A percentile compares a stretch with the other conserved stretches of the same genome.
These are phyloP conservation scores for Gandaritis pyraliata DNA, from an alignment of 2,888 invertebrate species.

Conservation along the genomic window DNA sequence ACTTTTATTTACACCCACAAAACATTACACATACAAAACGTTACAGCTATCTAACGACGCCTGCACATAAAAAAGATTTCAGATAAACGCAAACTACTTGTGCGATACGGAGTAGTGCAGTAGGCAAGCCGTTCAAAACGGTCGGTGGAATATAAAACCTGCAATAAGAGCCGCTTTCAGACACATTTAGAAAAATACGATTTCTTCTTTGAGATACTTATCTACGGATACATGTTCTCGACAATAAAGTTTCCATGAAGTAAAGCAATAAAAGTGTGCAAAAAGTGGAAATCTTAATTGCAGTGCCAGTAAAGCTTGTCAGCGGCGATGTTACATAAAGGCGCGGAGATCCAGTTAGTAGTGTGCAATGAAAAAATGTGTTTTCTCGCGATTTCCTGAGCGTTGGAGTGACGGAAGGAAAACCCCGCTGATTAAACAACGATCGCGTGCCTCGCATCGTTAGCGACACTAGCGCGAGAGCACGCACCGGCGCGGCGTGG, in stretches of 20 bases:
- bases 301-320: constrained; percentile 73
- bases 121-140: constrained; percentile 64
- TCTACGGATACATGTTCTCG: constrained; percentile 76
- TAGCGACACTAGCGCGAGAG: constrained; percentile 56
- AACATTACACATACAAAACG: constrained; percentile 25
- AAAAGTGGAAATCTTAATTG: constrained; percentile 84
- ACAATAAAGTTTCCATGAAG: constrained; percentile 84
- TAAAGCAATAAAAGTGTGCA: constrained; percentile 80
- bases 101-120: constrained; percentile 66
- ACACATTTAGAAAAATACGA: constrained; percentile 80
- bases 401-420: constrained; percentile 76
- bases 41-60: constrained; percentile 48
- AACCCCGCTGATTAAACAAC: constrained; percentile 73
- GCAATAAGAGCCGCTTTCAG: constrained; percentile 71
- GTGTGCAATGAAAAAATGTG: constrained; percentile 74
- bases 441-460: constrained; percentile 76
- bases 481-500: constrained; percentile 36
- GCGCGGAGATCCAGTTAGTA: constrained; percentile 75
- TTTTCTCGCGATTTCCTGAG: constrained; percentile 81
- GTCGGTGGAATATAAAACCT: constrained; percentile 66
- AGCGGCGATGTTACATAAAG: constrained; percentile 77
- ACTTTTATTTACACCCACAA: constrained; percentile 31
- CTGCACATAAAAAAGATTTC: constrained; percentile 53
- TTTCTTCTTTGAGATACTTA: constrained; percentile 80
- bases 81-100: constrained; percentile 64